Base-by-base conservation (phyloP, 2,113 vertebrate genomes). In the Corythoichthys intestinalis region DNA sequence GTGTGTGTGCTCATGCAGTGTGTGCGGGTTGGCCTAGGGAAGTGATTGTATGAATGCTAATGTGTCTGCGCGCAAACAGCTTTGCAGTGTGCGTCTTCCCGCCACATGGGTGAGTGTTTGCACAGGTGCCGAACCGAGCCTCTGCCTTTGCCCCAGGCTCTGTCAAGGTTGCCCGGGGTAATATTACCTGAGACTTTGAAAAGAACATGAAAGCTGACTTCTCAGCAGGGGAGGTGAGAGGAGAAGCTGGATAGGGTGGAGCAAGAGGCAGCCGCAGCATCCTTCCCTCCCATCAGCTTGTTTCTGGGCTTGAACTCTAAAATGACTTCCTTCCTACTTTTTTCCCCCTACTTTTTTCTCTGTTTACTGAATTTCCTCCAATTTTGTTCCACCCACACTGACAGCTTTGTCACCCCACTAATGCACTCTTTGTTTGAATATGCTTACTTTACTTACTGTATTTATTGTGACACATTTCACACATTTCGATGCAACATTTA, bases 181-280 rank as follows among this genome's bases (percentile, higher is more conserved):
- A 87, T 75, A 81, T 79, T 84, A 90, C 85, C 81, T 84, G 82
- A 86, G 83, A 87, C 85, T 90, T 90, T 89, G 88, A 89, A 85
- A 87, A 71, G 76, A 85, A 89, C 85, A 89, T 90, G 83, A 90
- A 91, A 90, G 87, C 84, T 66, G 71, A 75, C 60, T 82, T 81
- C 87, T 75, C 88, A 74, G 87, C 88, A 72, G 88, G 85, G 83
- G 84, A 78, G 82, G 83, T 56, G 77, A 61, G 74, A 70, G 76
- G 69, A 79, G 75, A 68, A 65, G 76, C 82, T 66, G 34, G 74
- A 71, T 68, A 39, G 82, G 83, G 85, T 56, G 83, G 86, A 86
- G 88, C 78, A 78, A 80, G 76, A 83, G 83, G 66, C 28, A 85
- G 81, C 60, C 71, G 66, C 71, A 38, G 71, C 79, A 69, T 70